phyloP scores from a whole-genome alignment of 2,797 vertebrate species.

The Lithobates sylvaticus region DNA sequence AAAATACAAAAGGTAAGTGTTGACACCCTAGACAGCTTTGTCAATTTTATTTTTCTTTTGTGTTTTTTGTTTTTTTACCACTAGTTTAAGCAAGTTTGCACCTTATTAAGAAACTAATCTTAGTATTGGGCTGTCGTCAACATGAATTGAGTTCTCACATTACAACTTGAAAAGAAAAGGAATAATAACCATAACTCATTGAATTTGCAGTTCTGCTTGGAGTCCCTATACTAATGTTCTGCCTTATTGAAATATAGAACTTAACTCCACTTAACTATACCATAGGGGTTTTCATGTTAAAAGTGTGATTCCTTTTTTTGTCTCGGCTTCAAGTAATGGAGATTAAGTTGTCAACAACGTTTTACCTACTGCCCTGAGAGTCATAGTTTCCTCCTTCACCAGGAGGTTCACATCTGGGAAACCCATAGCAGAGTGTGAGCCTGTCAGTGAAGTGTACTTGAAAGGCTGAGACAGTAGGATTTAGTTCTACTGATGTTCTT shows the following conservation, averaged over 20 bases:
- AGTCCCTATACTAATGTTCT: not conserved
- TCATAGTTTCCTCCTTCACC: not conserved
- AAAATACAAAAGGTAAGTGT: not conserved
- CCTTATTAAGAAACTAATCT: not conserved
- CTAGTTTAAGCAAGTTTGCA: too few relatives aligned
- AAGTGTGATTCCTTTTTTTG: not conserved
- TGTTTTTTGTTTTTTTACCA: too few relatives aligned
- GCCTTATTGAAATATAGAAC: conserved; percentile 5
- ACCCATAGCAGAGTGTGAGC: not conserved
- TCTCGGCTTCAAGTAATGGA: not conserved
- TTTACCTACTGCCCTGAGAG: not conserved
- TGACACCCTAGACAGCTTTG: too few relatives aligned
- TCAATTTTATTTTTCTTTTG: not conserved
- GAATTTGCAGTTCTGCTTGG: not conserved
- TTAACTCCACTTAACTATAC: conserved; percentile 4
- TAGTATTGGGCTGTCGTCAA: not conserved
- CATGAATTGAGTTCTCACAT: conserved; percentile 2
- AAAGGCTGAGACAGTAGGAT: not conserved
- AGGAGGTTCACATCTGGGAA: conserved; percentile 12
- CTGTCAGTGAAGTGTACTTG: not conserved
- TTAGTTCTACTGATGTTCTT: not conserved
- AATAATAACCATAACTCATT: conserved; percentile 4
- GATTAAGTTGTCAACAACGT: conserved; percentile 9
- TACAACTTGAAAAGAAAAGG: not conserved
- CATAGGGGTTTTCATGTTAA: not conserved